A percentile compares a stretch with the other conserved stretches of the same genome.
phyloP scores from a whole-genome alignment of 2,113 vertebrate species.

The Solenodon paradoxus region DNA sequence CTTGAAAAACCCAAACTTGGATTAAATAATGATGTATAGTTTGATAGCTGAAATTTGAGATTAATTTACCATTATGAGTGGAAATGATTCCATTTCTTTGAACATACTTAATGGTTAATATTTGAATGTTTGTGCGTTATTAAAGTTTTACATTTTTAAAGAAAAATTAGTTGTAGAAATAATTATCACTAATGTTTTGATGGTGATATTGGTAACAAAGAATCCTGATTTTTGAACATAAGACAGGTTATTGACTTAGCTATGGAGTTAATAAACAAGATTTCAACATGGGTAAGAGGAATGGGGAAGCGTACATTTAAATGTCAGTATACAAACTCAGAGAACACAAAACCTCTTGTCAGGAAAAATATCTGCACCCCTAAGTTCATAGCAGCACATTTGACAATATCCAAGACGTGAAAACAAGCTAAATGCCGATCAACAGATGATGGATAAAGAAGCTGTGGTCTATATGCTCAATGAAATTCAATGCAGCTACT shows the following conservation, averaged over 20 bases:
- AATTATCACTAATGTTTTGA: background rate
- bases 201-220: background rate
- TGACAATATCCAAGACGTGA: no score
- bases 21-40: background rate
- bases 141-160: background rate
- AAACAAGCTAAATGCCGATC: no score
- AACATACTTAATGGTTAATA: background rate
- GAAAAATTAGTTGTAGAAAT: background rate
- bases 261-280: background rate
- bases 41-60: constrained; percentile 8
- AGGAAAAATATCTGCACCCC: no score
- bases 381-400: no score
- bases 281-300: background rate
- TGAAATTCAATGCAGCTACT: no score
- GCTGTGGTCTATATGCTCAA: no score
- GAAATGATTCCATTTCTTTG: background rate
- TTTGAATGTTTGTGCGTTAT: background rate
- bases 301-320: background rate
- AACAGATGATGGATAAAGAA: no score
- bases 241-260: background rate
- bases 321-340: no score
- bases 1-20: background rate
- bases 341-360: no score
- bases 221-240: background rate
- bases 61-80: background rate